Conservation (phyloP, 2,113 vertebrate genomes). For the Porphyrio hochstetteri region DNA sequence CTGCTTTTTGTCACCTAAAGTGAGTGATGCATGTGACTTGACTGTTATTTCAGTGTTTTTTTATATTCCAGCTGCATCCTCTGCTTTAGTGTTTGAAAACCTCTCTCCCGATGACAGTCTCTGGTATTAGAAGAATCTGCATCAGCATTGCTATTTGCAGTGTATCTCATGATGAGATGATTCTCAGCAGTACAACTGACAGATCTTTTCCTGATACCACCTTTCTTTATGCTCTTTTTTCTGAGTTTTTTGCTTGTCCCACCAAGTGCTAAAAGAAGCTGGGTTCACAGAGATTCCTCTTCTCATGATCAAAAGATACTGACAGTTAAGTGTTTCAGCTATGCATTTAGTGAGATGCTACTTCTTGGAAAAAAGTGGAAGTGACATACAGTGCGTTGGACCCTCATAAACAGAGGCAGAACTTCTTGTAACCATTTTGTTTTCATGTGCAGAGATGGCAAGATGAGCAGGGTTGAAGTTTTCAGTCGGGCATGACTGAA, state of each 20-base stretch:
- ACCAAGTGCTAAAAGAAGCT: neutral
- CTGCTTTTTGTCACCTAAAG: neutral
- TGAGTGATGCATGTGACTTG: neutral
- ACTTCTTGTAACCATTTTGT: neutral
- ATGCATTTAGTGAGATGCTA: neutral
- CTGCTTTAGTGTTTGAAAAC: neutral
- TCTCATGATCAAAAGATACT: neutral
- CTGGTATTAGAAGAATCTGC: neutral
- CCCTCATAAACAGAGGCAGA: neutral
- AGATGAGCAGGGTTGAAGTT: neutral
- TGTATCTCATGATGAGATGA: fast-evolving
- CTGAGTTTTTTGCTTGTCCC: neutral
- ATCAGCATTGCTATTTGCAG: neutral
- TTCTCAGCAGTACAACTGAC: neutral
- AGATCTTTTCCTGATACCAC: neutral
- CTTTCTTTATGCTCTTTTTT: neutral
- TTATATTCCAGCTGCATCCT: neutral
- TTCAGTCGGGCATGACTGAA: neutral
- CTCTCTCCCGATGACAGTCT: neutral
- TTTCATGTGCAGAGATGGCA: neutral
- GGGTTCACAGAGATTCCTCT: neutral
- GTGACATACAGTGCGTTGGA: neutral
- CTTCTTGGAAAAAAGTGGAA: neutral
- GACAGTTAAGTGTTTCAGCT: neutral
- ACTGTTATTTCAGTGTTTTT: neutral